Percentiles rank a stretch among this genome's conserved stretches.
These are phyloP conservation scores for Trachelus stipa DNA, from an alignment of 2,888 invertebrate genomes.

Conservation along the genomic window DNA sequence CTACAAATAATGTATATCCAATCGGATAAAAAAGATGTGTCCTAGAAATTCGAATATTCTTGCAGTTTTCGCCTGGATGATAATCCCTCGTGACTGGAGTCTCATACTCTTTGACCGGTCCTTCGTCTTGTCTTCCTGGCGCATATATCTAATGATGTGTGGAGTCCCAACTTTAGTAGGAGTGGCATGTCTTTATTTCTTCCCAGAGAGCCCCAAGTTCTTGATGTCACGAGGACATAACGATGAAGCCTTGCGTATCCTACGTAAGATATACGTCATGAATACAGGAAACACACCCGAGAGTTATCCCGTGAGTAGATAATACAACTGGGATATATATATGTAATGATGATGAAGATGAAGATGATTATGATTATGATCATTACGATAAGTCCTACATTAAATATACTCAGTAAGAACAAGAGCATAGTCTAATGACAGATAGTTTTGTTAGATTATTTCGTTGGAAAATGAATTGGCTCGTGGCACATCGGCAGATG, in stretches of 20 bases:
- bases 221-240: conserved; percentile 77
- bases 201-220: conserved; percentile 86
- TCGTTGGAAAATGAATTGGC: conserved; percentile 22
- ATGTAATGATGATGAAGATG: not conserved
- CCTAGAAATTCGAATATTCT: not conserved
- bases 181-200: conserved; percentile 64
- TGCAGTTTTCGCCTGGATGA: conserved; percentile 76
- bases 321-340: conserved; percentile 9
- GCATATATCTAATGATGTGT: conserved; percentile 64
- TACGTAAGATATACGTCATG: conserved; percentile 73
- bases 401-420: not conserved
- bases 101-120: conserved; percentile 64
- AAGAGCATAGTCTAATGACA: not conserved
- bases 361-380: not conserved
- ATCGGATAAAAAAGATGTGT: not conserved
- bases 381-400: not conserved
- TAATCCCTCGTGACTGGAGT: conserved; percentile 74
- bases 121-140: conserved; percentile 68
- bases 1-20: not conserved
- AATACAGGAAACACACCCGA: conserved; percentile 71
- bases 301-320: conserved; percentile 14
- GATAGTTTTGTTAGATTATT: conserved; percentile 22
- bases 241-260: conserved; percentile 74
- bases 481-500: conserved; percentile 49
- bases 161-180: conserved; percentile 76